phyloP scores from a whole-genome alignment of 2,888 invertebrate species.

The Cerastoderma edule region DNA sequence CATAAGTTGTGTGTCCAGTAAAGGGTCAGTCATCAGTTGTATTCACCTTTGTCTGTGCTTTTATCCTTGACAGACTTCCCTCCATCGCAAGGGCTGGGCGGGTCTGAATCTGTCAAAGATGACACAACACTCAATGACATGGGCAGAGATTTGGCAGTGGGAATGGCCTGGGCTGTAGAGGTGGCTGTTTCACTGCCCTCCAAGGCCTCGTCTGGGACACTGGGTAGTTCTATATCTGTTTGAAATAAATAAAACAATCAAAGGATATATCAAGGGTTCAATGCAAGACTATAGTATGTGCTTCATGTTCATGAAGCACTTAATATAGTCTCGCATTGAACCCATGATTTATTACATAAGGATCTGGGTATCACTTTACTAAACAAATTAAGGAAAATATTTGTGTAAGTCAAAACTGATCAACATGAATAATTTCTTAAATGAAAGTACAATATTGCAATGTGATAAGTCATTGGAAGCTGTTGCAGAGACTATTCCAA shows the following conservation, averaged over 20 bases:
- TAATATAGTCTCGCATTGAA: too few relatives aligned
- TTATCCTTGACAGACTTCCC: neutral
- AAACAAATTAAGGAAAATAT: too few relatives aligned
- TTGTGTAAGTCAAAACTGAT: too few relatives aligned
- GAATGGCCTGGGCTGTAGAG: conserved; percentile 38
- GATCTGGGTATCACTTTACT: too few relatives aligned
- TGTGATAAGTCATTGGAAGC: too few relatives aligned
- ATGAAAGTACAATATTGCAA: too few relatives aligned
- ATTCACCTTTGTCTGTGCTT: conserved; percentile 14
- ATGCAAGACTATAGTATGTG: too few relatives aligned
- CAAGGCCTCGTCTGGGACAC: conserved; percentile 40
- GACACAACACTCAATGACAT: conserved; percentile 50
- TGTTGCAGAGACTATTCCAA: too few relatives aligned
- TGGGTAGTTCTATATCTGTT: conserved; percentile 68
- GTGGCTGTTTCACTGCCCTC: conserved; percentile 19
- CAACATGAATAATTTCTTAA: too few relatives aligned
- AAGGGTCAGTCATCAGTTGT: neutral
- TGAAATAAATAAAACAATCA: neutral
- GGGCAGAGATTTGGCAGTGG: conserved; percentile 41
- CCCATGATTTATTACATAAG: too few relatives aligned
- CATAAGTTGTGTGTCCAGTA: too few relatives aligned
- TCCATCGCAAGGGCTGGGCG: conserved; percentile 46
- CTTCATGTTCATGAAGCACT: too few relatives aligned
- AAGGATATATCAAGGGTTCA: neutral
- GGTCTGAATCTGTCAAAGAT: conserved; percentile 55